Conservation (phyloP, 2,888 invertebrate genomes). For the Archips xylosteana region DNA sequence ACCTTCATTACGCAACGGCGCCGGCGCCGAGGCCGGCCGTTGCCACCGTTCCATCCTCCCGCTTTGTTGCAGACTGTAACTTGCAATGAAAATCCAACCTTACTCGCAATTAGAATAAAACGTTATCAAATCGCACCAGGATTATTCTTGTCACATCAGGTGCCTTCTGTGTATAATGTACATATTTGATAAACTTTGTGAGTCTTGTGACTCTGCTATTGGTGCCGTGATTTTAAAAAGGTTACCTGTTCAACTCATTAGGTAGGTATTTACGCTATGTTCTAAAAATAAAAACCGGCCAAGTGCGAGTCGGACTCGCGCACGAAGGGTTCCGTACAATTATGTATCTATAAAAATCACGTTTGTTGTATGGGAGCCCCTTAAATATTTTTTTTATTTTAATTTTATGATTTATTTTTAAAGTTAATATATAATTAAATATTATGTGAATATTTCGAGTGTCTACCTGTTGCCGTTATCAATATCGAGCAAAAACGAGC, state of each 20-base stretch:
- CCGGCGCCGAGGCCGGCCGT: constrained; percentile 51
- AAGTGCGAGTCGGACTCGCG: too few species aligned
- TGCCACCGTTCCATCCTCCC: constrained; percentile 41
- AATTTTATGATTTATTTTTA: too few species aligned
- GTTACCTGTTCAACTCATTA: background rate
- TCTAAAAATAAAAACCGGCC: too few species aligned
- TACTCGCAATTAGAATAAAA: background rate
- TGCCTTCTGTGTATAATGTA: background rate
- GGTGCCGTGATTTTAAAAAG: background rate
- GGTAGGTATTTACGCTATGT: background rate
- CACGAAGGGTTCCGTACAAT: too few species aligned
- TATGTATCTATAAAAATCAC: too few species aligned
- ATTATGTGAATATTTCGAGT: too few species aligned
- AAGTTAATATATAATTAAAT: too few species aligned
- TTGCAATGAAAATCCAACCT: constrained; percentile 16
- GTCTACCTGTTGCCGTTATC: too few species aligned
- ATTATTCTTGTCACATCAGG: constrained; percentile 13
- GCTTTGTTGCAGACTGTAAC: background rate
- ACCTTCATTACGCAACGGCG: constrained; percentile 56
- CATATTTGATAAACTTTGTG: constrained; percentile 1
- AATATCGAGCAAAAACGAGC: too few species aligned
- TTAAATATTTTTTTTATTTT: too few species aligned
- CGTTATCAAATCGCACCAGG: constrained; percentile 4
- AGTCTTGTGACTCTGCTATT: background rate
- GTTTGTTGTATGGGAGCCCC: too few species aligned